Evolutionary conservation across 2,888 invertebrate genomes (phyloP).

Genomic region (Diaphora mendica): DNA sequence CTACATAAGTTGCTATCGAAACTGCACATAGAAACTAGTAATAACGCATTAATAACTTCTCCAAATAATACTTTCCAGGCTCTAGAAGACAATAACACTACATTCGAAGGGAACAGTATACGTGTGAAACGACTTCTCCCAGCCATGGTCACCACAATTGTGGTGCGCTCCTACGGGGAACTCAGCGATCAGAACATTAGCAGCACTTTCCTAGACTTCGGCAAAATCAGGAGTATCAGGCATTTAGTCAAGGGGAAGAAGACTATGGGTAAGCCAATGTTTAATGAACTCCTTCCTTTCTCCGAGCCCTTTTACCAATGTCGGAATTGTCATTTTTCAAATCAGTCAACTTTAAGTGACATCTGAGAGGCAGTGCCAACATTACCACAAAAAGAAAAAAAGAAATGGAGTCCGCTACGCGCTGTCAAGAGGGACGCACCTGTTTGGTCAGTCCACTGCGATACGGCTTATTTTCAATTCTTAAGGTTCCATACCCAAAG

Average conservation of each 20-base stretch:
- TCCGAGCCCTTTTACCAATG: too few species aligned
- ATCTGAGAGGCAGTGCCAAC: too few species aligned
- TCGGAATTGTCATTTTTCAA: too few species aligned
- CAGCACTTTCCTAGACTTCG: constrained; percentile 62
- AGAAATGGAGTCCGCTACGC: too few species aligned
- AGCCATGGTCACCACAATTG: constrained; percentile 66
- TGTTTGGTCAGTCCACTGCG: too few species aligned
- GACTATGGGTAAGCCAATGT: constrained; percentile 59
- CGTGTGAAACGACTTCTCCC: constrained; percentile 63
- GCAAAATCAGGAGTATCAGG: constrained; percentile 69
- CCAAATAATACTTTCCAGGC: constrained; percentile 59
- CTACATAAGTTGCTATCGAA: not conserved
- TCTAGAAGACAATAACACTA: constrained; percentile 63
- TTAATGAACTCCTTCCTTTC: not conserved
- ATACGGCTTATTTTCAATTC: not conserved
- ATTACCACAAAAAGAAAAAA: too few species aligned
- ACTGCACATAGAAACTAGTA: not conserved
- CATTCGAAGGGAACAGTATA: constrained; percentile 62
- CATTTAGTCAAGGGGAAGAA: constrained; percentile 72
- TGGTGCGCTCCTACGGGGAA: constrained; percentile 66
- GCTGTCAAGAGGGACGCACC: too few species aligned
- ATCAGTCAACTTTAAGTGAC: too few species aligned
- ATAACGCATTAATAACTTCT: not conserved
- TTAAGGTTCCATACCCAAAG: too few species aligned
- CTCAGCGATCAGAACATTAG: constrained; percentile 64